Conservation (phyloP, 2,797 vertebrate species). For the Centropyge bicolor region DNA sequence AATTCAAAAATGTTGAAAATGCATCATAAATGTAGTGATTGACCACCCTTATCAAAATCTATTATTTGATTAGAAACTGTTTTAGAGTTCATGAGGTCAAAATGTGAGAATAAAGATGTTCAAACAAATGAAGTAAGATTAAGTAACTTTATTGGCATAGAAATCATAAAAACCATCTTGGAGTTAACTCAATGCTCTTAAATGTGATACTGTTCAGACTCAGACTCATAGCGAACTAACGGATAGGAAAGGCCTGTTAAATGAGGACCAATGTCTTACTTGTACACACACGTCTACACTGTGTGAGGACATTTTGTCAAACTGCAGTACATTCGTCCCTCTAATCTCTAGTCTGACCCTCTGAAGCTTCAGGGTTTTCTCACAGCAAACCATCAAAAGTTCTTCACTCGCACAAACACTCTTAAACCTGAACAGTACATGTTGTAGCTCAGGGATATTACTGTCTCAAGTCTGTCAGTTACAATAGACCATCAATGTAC, state of each 20-base stretch:
- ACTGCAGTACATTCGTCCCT: conserved; percentile 36
- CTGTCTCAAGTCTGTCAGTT: conserved; percentile 24
- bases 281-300: conserved; percentile 55
- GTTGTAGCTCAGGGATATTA: conserved; percentile 16
- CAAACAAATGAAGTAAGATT: not conserved
- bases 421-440: not conserved
- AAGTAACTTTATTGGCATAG: not conserved
- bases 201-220: not conserved
- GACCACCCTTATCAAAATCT: not conserved
- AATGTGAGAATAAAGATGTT: not conserved
- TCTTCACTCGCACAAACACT: not conserved
- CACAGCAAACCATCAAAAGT: no score
- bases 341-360: conserved; percentile 11
- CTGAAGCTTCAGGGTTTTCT: not conserved
- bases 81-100: not conserved
- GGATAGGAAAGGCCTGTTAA: conserved; percentile 43
- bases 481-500: conserved; percentile 15
- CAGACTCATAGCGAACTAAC: not conserved
- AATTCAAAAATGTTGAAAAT: conserved; percentile 5
- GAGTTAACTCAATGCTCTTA: not conserved
- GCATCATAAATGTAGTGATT: not conserved
- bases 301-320: conserved; percentile 58
- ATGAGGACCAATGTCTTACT: conserved; percentile 65
- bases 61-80: not conserved
- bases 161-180: not conserved